phyloP scores from a whole-genome alignment of 1,140 invertebrate species.

The Rhopalosiphum maidis region DNA sequence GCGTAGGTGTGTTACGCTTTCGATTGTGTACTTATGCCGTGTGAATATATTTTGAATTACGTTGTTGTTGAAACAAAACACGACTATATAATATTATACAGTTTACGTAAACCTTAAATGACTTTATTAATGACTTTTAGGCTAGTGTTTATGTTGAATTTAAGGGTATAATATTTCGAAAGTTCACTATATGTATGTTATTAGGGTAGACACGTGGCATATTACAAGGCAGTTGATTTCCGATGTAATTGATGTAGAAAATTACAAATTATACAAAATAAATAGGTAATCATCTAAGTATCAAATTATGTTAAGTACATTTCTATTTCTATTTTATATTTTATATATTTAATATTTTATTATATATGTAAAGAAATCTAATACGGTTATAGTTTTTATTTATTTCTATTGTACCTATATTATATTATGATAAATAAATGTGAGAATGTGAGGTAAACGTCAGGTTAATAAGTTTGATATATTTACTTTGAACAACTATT shows the following conservation, averaged over 20 bases:
- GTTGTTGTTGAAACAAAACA: background rate
- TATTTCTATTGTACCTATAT: background rate
- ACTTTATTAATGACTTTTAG: background rate
- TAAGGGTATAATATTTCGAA: background rate
- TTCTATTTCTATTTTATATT: background rate
- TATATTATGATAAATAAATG: background rate
- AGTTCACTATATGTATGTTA: background rate
- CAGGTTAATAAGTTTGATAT: background rate
- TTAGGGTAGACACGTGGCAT: background rate
- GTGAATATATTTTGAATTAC: constrained; percentile 13
- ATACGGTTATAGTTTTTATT: no score
- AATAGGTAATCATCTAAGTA: background rate
- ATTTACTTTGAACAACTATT: background rate
- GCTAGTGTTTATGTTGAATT: background rate
- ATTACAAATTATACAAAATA: no score
- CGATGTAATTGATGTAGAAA: background rate
- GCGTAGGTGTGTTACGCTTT: background rate
- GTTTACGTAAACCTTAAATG: background rate
- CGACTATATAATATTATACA: background rate
- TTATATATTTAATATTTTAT: no score
- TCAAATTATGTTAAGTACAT: background rate
- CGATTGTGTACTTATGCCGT: background rate
- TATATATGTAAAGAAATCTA: no score
- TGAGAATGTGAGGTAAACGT: background rate
- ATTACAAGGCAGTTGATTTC: background rate